Conservation (phyloP, 37 sponge, comb jelly and placozoan species). For the Mnemiopsis leidyi region DNA sequence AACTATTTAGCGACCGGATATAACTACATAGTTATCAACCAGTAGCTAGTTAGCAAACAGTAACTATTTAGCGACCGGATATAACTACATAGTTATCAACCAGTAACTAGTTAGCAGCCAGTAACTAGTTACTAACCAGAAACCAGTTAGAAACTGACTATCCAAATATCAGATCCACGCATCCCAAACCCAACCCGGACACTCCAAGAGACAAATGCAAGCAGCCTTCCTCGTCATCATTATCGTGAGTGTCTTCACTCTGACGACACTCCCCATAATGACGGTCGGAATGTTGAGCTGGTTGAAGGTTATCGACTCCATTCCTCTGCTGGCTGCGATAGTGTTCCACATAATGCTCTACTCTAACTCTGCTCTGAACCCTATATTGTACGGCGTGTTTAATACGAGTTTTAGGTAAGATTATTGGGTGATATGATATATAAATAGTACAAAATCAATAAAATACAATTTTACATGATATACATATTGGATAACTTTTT, state of each 20-base stretch:
- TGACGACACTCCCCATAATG: slow-evolving; percentile 35
- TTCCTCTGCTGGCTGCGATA: slow-evolving; percentile 10
- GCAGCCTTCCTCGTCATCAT: slow-evolving; percentile 5
- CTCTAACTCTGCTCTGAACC: slow-evolving; percentile 34
- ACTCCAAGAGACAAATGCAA: slow-evolving; percentile 54
- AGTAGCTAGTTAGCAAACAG: too few relatives aligned
- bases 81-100: too few relatives aligned
- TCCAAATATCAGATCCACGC: background rate
- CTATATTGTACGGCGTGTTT: slow-evolving; percentile 25
- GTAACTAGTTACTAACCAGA: background rate
- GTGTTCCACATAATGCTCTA: slow-evolving; percentile 51
- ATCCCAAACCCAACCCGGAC: background rate
- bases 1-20: too few relatives aligned
- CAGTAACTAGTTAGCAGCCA: background rate
- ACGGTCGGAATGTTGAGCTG: slow-evolving; percentile 20
- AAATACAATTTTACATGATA: too few relatives aligned
- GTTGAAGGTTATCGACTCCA: slow-evolving; percentile 4
- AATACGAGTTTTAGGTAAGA: slow-evolving; percentile 3
- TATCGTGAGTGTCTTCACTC: slow-evolving; percentile 3
- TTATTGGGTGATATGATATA: background rate
- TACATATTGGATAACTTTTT: too few relatives aligned
- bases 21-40: too few relatives aligned
- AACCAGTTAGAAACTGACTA: background rate
- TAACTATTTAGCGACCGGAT: too few relatives aligned
- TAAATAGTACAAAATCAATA: background rate